phyloP scores from a whole-genome alignment of 2,113 vertebrate genomes.

The Gorsachius goisagi region DNA sequence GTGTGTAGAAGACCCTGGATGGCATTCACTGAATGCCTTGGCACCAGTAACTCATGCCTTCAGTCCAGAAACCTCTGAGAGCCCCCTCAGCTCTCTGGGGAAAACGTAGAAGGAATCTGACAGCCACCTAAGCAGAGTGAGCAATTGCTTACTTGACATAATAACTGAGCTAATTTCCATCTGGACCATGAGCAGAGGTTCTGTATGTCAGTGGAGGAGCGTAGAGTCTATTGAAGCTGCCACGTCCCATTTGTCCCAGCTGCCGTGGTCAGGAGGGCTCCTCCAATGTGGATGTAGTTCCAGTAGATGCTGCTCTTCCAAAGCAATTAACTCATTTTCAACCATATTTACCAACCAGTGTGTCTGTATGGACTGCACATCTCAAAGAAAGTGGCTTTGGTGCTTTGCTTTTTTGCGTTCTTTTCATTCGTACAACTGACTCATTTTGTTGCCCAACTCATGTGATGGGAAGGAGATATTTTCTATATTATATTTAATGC shows the following conservation, averaged over 20 bases:
- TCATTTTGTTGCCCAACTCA: not conserved
- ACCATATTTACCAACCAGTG: not conserved
- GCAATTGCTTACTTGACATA: not conserved
- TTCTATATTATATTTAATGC: not conserved
- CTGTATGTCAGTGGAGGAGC: not conserved
- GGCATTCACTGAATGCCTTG: not conserved
- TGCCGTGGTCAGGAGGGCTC: not conserved
- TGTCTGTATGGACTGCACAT: not conserved
- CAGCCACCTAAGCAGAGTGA: not conserved
- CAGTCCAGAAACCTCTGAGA: not conserved
- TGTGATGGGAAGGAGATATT: not conserved
- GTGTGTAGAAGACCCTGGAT: not conserved
- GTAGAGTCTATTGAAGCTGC: not conserved
- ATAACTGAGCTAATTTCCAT: not conserved
- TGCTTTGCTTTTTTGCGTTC: not conserved
- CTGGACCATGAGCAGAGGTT: not conserved
- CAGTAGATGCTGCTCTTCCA: not conserved
- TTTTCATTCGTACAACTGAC: not conserved
- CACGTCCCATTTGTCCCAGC: not conserved
- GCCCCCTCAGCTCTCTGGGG: not conserved
- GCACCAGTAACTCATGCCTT: not conserved
- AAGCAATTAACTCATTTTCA: not conserved
- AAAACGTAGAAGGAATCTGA: not conserved
- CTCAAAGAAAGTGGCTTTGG: not conserved
- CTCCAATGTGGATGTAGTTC: not conserved